Evolutionary conservation across 2,888 invertebrate genomes (phyloP), one percentile per base, ranked within the genome.

Genomic region (Tetranychus piercei): DNA sequence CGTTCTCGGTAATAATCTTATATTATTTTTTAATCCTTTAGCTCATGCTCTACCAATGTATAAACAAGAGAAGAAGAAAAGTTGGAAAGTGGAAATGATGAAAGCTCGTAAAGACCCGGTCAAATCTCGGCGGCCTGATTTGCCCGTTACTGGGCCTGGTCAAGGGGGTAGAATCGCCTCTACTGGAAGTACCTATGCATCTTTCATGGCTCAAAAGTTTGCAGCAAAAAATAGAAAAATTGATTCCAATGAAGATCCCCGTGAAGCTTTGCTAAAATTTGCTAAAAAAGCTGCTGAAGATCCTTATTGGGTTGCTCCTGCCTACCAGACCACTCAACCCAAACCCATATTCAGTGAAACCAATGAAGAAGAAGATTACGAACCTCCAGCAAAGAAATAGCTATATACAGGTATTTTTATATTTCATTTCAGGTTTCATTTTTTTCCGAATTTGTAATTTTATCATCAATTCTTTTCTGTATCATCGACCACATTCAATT

Each of bases 251-350:
- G 85, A 87, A 79, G 94, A 97, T 85, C 95, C 96, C 0, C 86
- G 96, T 73, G 94, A 94, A 80, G 96, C 96, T 2, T 94, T 97
- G 78, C 84, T 96, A 75, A 90, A 93, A 79, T 94, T 88, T 82
- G 96, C 96, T 0, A 92, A 95, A 81, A 94, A 93, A 2, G 96
- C 95, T 0, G 94, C 87, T 73, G 92, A 95, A 81, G 92, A 96
- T 85, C 96, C 96, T 0, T 94, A 93, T 81, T 97, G 95, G 95
- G 91, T 94, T 65, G 88, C 93, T 0, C 94, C 93, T 0, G 94
- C 94, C 0, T 94, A 94, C 80, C 87, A 71, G 66, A 69, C 71
- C 44, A 78, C 78, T 34, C 78, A 79, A 69, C 78, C 78, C 4
- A 78, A 78, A 44, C 75, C 78, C 3, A 74, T 78, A 18, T 78